Evolutionary conservation across 2,797 vertebrate species (phyloP).

Genomic region (Intellagama lesueurii): DNA sequence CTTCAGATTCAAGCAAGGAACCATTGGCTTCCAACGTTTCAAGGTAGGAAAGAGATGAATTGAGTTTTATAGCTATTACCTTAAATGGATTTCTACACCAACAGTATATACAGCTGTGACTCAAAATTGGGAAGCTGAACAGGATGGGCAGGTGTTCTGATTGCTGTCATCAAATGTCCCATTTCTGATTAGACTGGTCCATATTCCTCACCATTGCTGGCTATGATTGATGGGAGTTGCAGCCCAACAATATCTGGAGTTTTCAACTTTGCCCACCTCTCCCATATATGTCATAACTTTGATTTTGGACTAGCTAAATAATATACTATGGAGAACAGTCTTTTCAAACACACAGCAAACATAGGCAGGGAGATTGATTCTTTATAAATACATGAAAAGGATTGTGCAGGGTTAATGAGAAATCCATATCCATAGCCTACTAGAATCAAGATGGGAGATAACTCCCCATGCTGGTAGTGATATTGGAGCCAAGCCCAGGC

Average conservation of each 20-base stretch:
- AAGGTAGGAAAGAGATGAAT: constrained; percentile 76
- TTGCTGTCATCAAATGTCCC: not conserved
- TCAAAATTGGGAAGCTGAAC: not conserved
- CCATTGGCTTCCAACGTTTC: constrained; percentile 88
- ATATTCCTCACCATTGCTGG: too few species aligned
- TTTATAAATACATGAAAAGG: not conserved
- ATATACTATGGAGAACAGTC: too few species aligned
- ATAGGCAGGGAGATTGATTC: not conserved
- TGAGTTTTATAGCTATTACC: rapidly evolving
- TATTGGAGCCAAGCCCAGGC: not conserved
- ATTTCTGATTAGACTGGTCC: too few species aligned
- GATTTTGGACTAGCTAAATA: not conserved
- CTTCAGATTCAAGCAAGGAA: constrained; percentile 82
- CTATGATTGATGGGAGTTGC: too few species aligned
- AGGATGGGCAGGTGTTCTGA: too few species aligned
- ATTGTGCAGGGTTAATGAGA: not conserved
- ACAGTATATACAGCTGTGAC: not conserved
- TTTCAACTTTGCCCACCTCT: too few species aligned
- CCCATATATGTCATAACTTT: not conserved
- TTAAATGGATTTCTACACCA: not conserved
- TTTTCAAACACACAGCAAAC: too few species aligned
- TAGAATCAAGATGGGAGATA: too few species aligned
- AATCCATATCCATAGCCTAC: not conserved
- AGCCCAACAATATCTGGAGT: too few species aligned
- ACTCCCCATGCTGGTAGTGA: not conserved